These are phyloP conservation scores for Temnothorax rugatulus DNA, from an alignment of 2,888 invertebrate species.

Conservation along the genomic window DNA sequence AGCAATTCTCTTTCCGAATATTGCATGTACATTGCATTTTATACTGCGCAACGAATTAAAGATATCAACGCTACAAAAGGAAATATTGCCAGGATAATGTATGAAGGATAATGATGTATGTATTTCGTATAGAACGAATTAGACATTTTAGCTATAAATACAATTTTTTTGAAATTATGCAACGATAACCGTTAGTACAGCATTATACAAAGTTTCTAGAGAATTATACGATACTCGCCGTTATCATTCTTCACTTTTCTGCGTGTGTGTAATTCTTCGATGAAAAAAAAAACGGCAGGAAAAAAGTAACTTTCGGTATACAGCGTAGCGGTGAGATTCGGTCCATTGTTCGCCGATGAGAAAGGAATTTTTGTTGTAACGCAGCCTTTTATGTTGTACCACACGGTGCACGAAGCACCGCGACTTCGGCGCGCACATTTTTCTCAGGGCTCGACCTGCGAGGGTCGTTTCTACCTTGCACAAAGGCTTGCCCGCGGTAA, in stretches of 20 bases:
- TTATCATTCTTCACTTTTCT: neutral
- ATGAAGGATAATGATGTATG: neutral
- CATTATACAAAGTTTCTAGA: neutral
- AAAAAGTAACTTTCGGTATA: constrained; percentile 30
- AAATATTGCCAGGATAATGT: neutral
- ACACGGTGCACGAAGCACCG: constrained; percentile 34
- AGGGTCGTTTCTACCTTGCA: constrained; percentile 58
- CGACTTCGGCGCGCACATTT: constrained; percentile 41
- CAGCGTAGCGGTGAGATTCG: constrained; percentile 35
- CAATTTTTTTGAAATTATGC: neutral
- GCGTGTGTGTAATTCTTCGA: neutral
- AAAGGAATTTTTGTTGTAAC: constrained; percentile 50
- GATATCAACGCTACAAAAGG: neutral
- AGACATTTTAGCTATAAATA: neutral
- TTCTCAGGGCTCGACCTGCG: constrained; percentile 56
- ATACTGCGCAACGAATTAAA: neutral
- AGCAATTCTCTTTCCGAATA: neutral
- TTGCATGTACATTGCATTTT: neutral
- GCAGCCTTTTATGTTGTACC: constrained; percentile 40
- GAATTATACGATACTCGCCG: neutral
- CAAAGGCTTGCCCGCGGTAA: constrained; percentile 62
- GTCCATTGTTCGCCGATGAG: constrained; percentile 54
- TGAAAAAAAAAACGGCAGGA: neutral
- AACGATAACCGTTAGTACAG: neutral
- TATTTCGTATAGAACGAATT: neutral